Evolutionary conservation across 1,140 invertebrate genomes (phyloP).

Genomic region (Orchestia grillus): DNA sequence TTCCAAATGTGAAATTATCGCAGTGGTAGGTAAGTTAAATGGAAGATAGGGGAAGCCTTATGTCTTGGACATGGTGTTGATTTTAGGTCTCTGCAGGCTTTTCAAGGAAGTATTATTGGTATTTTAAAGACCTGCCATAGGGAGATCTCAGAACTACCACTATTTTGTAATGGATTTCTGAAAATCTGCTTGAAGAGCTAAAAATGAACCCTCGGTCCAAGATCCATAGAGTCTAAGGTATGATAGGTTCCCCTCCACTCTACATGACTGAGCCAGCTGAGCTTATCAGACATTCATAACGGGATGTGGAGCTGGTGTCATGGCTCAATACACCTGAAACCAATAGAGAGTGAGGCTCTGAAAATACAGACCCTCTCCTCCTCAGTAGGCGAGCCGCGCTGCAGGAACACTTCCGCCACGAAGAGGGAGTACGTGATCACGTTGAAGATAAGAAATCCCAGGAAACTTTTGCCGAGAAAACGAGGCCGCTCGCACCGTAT

Average conservation of each 20-base stretch:
- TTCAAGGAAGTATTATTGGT: too few relatives aligned
- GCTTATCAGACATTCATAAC: background rate
- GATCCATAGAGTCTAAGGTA: too few relatives aligned
- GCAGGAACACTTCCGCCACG: conserved; percentile 83
- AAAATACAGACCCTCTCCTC: conserved; percentile 61
- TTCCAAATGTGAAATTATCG: background rate
- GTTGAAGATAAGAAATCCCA: conserved; percentile 93
- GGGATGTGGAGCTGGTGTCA: background rate
- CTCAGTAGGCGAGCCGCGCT: conserved; percentile 67
- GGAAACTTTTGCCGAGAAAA: conserved; percentile 92
- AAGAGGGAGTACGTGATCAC: conserved; percentile 89
- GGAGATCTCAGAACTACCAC: too few relatives aligned
- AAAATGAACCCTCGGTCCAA: too few relatives aligned
- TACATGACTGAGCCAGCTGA: background rate
- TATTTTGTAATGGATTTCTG: too few relatives aligned
- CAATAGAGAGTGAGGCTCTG: background rate
- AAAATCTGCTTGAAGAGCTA: too few relatives aligned
- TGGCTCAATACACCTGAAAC: background rate
- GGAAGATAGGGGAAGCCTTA: background rate
- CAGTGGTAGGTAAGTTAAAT: background rate
- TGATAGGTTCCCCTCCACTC: too few relatives aligned
- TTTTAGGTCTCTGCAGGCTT: too few relatives aligned
- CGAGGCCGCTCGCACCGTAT: conserved; percentile 85
- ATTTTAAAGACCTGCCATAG: too few relatives aligned
- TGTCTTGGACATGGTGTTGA: too few relatives aligned